phyloP scores from a whole-genome alignment of 1,140 invertebrate genomes.

The Lordiphosa mommai region DNA sequence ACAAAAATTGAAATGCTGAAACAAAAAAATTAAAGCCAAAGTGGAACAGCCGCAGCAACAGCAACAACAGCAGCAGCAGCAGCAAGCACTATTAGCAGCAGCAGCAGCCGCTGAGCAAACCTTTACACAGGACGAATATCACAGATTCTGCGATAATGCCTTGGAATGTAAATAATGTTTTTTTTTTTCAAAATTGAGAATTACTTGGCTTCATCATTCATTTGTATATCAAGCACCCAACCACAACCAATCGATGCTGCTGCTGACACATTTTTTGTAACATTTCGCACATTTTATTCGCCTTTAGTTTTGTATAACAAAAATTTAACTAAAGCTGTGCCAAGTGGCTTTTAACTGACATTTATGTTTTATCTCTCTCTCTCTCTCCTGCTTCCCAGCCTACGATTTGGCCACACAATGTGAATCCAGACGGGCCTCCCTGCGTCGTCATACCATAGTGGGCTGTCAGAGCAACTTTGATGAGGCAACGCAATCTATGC shows the following conservation, averaged over 20 bases:
- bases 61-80: conserved; percentile 19
- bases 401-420: conserved; percentile 91
- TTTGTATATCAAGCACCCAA: too few relatives aligned
- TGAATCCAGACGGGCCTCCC: conserved; percentile 84
- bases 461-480: conserved; percentile 82
- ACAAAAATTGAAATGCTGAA: conserved; percentile 35
- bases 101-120: conserved; percentile 57
- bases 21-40: conserved; percentile 28
- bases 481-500: conserved; percentile 84
- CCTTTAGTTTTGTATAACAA: neutral
- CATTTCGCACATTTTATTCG: neutral
- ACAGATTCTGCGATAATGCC: conserved; percentile 87
- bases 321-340: too few relatives aligned
- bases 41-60: conserved; percentile 35
- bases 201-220: conserved; percentile 13
- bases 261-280: conserved; percentile 24
- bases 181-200: conserved; percentile 18
- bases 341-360: conserved; percentile 11
- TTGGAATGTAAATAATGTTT: conserved; percentile 89
- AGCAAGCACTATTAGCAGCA: conserved; percentile 9
- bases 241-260: neutral
- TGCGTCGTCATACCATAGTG: conserved; percentile 86
- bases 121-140: conserved; percentile 86
- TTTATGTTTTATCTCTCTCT: conserved; percentile 1
- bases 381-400: conserved; percentile 80